These are phyloP conservation scores for Crypturellus undulatus DNA, from an alignment of 2,113 vertebrate genomes.

Conservation along the genomic window DNA sequence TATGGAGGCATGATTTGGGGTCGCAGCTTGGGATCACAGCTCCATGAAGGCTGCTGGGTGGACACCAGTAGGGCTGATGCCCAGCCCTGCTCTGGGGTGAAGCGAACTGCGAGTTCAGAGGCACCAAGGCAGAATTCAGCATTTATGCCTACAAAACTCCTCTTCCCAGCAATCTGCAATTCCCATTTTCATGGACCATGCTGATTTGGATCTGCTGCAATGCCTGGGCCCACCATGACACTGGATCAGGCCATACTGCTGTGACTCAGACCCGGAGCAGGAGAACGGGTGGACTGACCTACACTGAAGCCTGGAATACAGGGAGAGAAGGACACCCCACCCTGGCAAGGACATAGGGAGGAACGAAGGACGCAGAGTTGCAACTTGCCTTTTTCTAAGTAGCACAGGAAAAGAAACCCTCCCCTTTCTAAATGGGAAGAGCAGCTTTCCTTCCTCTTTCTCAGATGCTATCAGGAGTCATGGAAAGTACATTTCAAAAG, in stretches of 20 bases:
- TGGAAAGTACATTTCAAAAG: conserved; percentile 49
- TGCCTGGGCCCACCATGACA: background rate
- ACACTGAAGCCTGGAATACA: fast-evolving
- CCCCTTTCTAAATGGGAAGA: conserved; percentile 40
- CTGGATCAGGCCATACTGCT: fast-evolving
- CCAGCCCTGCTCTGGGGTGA: no score
- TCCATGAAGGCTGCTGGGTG: background rate
- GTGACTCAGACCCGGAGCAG: background rate
- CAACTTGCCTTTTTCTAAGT: background rate
- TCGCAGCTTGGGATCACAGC: background rate
- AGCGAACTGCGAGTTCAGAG: background rate
- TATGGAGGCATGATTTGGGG: background rate
- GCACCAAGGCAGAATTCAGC: background rate
- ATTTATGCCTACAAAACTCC: background rate
- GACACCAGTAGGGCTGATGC: no score
- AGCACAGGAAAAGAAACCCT: conserved; percentile 66
- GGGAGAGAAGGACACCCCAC: fast-evolving
- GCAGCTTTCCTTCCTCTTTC: conserved; percentile 67
- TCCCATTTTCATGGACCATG: fast-evolving
- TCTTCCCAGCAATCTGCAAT: background rate
- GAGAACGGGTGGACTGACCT: fast-evolving
- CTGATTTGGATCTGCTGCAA: background rate
- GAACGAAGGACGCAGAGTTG: background rate
- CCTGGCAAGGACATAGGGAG: background rate
- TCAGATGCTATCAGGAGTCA: conserved; percentile 65